phyloP scores from a whole-genome alignment of 2,888 invertebrate species.

The Halocaridina rubra region DNA sequence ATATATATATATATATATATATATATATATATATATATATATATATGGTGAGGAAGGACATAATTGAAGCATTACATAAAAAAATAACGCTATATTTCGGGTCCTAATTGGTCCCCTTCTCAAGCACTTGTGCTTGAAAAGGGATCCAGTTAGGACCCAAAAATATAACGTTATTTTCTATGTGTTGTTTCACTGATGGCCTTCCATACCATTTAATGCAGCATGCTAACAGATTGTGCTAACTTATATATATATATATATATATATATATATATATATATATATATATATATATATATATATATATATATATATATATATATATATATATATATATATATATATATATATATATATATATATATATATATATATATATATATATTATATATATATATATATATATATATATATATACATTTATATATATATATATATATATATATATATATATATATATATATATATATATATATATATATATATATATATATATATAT shows the following conservation, averaged over 20 bases:
- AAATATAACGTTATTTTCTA: no score
- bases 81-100: no score
- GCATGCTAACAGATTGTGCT: no score
- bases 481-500: neutral
- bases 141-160: no score
- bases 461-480: neutral
- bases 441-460: neutral
- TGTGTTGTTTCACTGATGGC: no score
- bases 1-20: no score
- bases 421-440: neutral
- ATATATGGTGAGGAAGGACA: no score
- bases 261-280: neutral
- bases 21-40: no score
- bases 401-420: neutral
- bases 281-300: neutral
- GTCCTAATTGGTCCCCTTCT: no score
- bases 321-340: neutral
- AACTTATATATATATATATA: neutral
- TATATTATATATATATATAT: neutral
- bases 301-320: neutral
- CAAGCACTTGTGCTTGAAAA: no score
- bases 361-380: neutral
- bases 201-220: no score
- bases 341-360: neutral
- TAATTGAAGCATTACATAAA: no score